Percentiles rank a stretch among this genome's conserved stretches.
Conservation (phyloP, 2,888 invertebrate species). For the Sipunculus nudus region DNA sequence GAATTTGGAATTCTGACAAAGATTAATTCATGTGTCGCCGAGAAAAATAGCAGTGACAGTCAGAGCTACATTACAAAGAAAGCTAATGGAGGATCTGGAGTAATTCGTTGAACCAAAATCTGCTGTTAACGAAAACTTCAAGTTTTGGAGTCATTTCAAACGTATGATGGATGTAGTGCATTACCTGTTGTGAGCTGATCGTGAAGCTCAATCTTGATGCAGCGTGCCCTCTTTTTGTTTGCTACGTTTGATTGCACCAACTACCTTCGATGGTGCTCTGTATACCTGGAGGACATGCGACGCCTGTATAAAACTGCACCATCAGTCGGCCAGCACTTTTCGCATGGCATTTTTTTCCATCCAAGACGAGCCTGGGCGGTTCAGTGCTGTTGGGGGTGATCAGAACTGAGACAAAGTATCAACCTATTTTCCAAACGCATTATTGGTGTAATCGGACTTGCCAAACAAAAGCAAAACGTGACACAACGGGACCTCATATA, state of each 20-base stretch:
- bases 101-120: too few species aligned
- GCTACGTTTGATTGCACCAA: not conserved
- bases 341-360: not conserved
- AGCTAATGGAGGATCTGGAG: too few species aligned
- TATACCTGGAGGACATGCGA: too few species aligned
- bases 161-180: not conserved
- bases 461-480: not conserved
- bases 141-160: not conserved
- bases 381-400: not conserved
- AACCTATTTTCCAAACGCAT: not conserved
- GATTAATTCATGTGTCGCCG: too few species aligned
- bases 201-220: not conserved
- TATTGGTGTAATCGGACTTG: not conserved
- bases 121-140: too few species aligned
- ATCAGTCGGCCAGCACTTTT: not conserved
- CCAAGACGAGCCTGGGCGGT: not conserved
- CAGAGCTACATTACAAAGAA: too few species aligned
- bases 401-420: not conserved
- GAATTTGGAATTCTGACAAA: too few species aligned
- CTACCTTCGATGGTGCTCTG: not conserved
- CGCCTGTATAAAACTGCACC: not conserved
- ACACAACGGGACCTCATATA: not conserved
- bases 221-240: not conserved
- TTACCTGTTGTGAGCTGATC: not conserved
- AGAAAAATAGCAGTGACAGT: too few species aligned